Evolutionary conservation across 1,140 invertebrate species (phyloP).

Genomic region (Trachymyrmex septentrionalis): DNA sequence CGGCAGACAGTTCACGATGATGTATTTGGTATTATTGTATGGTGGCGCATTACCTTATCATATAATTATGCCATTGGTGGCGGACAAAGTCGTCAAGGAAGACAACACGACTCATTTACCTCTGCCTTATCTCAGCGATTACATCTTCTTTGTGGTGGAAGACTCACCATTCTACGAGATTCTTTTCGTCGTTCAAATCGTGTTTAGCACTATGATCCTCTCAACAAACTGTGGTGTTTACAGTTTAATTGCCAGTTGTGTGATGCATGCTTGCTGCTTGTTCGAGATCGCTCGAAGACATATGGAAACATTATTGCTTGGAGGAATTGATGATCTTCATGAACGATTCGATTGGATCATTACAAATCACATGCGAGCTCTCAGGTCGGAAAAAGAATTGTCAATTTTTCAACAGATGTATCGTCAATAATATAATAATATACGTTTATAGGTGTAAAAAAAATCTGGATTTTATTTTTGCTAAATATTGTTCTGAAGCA

Average conservation of each 20-base stretch:
- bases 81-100: conserved; percentile 73
- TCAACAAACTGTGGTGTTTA: conserved; percentile 82
- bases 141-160: conserved; percentile 80
- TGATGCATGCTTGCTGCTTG: conserved; percentile 79
- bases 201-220: conserved; percentile 81
- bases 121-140: conserved; percentile 81
- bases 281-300: conserved; percentile 77
- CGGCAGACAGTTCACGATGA: conserved; percentile 78
- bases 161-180: conserved; percentile 79
- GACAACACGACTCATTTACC: conserved; percentile 80
- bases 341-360: conserved; percentile 68
- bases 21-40: conserved; percentile 79
- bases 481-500: background rate
- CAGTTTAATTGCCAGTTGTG: conserved; percentile 78
- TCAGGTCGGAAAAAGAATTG: conserved; percentile 67
- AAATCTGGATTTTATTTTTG: background rate
- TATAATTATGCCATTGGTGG: conserved; percentile 80
- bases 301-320: conserved; percentile 67
- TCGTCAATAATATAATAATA: background rate
- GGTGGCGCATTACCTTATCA: conserved; percentile 82
- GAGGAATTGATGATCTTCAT: conserved; percentile 25
- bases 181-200: conserved; percentile 79
- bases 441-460: background rate
- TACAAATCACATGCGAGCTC: conserved; percentile 76
- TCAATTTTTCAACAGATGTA: background rate